phyloP scores from a whole-genome alignment of 2,113 vertebrate genomes.

The Narcine bancroftii region DNA sequence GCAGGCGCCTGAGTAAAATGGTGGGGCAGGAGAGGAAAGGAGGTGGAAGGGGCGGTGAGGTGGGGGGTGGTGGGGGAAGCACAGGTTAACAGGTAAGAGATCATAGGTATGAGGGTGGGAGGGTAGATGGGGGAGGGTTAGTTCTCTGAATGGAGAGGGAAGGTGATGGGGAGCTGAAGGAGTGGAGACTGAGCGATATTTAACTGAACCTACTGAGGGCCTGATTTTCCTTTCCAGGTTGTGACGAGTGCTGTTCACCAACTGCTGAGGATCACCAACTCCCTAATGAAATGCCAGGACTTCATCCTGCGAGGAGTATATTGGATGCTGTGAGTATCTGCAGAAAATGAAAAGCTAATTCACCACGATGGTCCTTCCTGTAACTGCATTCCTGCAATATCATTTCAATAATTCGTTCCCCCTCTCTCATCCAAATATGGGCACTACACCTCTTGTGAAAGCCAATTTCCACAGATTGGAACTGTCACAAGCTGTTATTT shows the following conservation, averaged over 20 bases:
- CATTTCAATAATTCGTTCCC: conserved; percentile 44
- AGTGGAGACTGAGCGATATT: no score
- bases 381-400: background rate
- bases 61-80: no score
- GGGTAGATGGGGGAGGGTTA: no score
- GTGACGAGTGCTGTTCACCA: conserved; percentile 69
- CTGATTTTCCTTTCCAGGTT: conserved; percentile 50
- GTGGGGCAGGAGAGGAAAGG: no score
- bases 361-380: no score
- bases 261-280: conserved; percentile 60
- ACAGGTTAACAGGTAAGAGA: no score
- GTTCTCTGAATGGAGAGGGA: no score
- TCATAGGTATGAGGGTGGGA: no score
- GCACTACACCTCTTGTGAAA: background rate
- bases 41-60: no score
- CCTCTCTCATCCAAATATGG: conserved; percentile 44
- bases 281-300: conserved; percentile 58
- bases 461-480: accelerated
- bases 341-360: conserved; percentile 38
- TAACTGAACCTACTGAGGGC: background rate
- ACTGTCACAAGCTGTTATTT: background rate
- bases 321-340: conserved; percentile 68
- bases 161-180: no score
- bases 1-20: no score
- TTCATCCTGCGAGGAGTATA: conserved; percentile 70